Percentiles rank a stretch among this genome's conserved stretches.
phyloP scores from a whole-genome alignment of 2,797 vertebrate genomes.

The Buphagus erythrorhynchus region DNA sequence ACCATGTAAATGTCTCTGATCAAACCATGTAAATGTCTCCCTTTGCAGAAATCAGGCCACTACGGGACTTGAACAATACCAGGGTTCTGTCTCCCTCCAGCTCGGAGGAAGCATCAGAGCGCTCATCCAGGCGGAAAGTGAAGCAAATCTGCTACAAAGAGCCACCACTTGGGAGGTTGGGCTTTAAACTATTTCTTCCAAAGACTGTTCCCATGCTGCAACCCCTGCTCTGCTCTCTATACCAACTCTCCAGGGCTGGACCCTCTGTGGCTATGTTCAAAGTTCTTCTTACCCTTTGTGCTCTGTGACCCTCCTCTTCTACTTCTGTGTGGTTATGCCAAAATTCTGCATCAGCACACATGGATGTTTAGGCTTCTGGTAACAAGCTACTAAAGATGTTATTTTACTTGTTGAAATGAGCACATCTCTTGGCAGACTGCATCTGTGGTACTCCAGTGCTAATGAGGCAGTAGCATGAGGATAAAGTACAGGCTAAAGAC shows the following conservation, averaged over 20 bases:
- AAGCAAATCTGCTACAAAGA: conserved; percentile 54
- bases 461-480: not conserved
- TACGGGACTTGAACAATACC: conserved; percentile 60
- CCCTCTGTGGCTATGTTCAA: not conserved
- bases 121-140: not conserved
- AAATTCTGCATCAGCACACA: not conserved
- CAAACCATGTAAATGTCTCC: not conserved
- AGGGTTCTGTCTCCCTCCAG: not conserved
- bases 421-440: not conserved
- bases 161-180: conserved; percentile 56
- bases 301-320: not conserved
- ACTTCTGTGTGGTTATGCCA: not conserved
- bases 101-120: not conserved
- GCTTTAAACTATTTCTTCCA: not conserved
- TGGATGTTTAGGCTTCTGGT: not conserved
- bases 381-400: not conserved
- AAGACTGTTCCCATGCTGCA: not conserved
- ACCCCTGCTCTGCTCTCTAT: not conserved
- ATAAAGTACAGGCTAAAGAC: not conserved
- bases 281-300: not conserved
- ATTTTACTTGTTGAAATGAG: not conserved
- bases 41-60: conserved; percentile 42
- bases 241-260: not conserved
- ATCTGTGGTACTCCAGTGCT: not conserved
- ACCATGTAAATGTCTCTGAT: too few species aligned